phyloP scores from a whole-genome alignment of 2,888 invertebrate genomes.

The Hemaris fuciformis region DNA sequence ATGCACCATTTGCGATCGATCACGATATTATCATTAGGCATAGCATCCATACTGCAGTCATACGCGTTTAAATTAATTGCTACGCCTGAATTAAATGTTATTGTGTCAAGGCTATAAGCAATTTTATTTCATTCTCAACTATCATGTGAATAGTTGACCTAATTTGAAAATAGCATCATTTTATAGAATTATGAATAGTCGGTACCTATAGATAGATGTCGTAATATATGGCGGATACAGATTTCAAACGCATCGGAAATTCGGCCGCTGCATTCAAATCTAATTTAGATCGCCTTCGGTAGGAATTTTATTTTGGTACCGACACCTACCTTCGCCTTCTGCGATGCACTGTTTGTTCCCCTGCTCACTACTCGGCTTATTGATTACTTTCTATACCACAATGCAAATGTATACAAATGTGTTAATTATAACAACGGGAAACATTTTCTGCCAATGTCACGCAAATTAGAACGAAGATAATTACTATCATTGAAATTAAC shows the following conservation, averaged over 20 bases:
- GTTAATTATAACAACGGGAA: not conserved
- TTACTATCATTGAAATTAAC: not conserved
- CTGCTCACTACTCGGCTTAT: not conserved
- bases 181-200: not conserved
- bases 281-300: constrained; percentile 7
- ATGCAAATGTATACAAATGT: not conserved
- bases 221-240: constrained; percentile 7
- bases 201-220: not conserved
- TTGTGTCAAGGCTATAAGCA: constrained; percentile 68
- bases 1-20: constrained; percentile 50
- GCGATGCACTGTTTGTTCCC: not conserved
- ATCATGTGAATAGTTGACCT: constrained; percentile 52
- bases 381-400: not conserved
- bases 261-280: constrained; percentile 8
- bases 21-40: constrained; percentile 54
- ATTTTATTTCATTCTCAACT: constrained; percentile 51
- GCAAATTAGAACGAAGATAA: not conserved
- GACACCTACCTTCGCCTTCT: not conserved
- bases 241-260: not conserved
- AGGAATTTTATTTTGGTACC: constrained; percentile 8
- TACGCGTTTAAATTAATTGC: constrained; percentile 64
- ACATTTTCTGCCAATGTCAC: not conserved
- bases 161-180: constrained; percentile 43
- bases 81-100: constrained; percentile 68
- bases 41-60: constrained; percentile 47